Evolutionary conservation across 2,797 vertebrate genomes (phyloP).

Genomic region (Hydrophis major): DNA sequence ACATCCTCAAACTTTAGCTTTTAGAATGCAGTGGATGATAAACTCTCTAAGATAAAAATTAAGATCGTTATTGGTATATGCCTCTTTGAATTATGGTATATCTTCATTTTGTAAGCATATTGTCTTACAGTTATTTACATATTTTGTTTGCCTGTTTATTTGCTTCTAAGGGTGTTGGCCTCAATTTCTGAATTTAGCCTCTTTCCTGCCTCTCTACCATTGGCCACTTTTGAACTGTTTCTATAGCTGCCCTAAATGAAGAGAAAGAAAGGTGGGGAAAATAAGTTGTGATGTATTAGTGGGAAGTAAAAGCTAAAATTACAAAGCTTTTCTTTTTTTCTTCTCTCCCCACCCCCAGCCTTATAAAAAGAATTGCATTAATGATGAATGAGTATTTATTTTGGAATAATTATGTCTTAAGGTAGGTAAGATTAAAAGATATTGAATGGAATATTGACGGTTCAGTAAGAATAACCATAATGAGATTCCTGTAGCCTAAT

Average conservation of each 20-base stretch:
- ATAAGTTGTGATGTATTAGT: conserved; percentile 67
- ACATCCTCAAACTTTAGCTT: not conserved
- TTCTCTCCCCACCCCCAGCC: conserved; percentile 40
- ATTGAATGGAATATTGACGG: conserved; percentile 77
- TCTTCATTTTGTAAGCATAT: not conserved
- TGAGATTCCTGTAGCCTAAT: conserved; percentile 79
- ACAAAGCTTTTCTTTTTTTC: conserved; percentile 41
- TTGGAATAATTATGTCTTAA: conserved; percentile 77
- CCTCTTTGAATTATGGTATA: not conserved
- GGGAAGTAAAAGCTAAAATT: conserved; percentile 62
- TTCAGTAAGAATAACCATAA: conserved; percentile 77
- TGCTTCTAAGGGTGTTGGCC: not conserved
- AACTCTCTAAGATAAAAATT: not conserved
- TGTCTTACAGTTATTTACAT: not conserved
- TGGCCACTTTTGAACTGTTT: conserved; percentile 68
- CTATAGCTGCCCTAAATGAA: conserved; percentile 58
- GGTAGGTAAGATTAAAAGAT: conserved; percentile 76
- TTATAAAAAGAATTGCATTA: conserved; percentile 76
- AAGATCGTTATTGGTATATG: not conserved
- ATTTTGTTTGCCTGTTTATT: not conserved
- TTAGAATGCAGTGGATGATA: not conserved
- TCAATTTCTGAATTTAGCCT: not conserved
- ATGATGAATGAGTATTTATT: conserved; percentile 74
- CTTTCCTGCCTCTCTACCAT: conserved; percentile 6
- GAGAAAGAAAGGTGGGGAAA: conserved; percentile 21